Evolutionary conservation across 2,113 vertebrate genomes (phyloP).

Genomic region (Lota lota): DNA sequence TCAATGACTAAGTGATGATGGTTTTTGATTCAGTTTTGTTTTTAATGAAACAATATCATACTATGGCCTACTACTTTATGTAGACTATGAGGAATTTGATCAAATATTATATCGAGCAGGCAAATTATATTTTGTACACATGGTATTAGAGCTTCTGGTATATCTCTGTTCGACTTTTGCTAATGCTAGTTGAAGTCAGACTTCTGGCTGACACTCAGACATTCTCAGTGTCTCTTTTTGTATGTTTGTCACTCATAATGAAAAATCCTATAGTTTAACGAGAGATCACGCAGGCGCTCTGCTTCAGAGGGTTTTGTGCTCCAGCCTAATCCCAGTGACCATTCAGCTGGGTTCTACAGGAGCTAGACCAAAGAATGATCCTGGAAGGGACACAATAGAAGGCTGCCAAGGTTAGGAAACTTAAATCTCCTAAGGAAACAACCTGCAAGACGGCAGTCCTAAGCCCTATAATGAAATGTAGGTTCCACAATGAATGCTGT

Average conservation of each 20-base stretch:
- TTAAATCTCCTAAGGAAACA: constrained; percentile 27
- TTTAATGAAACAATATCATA: no score
- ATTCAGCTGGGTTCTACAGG: constrained; percentile 67
- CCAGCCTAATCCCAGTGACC: constrained; percentile 72
- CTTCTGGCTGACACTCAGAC: neutral
- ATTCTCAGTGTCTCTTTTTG: constrained; percentile 16
- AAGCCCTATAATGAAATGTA: constrained; percentile 14
- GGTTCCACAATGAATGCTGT: constrained; percentile 23
- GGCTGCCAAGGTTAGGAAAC: constrained; percentile 11
- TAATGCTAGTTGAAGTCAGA: neutral
- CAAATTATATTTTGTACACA: no score
- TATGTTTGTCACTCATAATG: constrained; percentile 51
- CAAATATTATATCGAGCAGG: no score
- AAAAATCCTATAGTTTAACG: constrained; percentile 74
- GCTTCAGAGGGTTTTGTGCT: constrained; percentile 77
- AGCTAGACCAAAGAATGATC: constrained; percentile 72
- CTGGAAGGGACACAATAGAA: constrained; percentile 34
- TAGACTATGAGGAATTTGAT: no score
- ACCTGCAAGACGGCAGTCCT: constrained; percentile 15
- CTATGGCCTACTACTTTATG: no score
- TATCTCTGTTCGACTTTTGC: no score
- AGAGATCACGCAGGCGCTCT: constrained; percentile 76
- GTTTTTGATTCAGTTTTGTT: no score
- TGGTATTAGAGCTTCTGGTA: no score
- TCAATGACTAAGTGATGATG: no score